Evolutionary conservation across 2,888 invertebrate species (phyloP), one percentile per base, ranked within the genome.

Genomic region (Hirtodrosophila duncani): DNA sequence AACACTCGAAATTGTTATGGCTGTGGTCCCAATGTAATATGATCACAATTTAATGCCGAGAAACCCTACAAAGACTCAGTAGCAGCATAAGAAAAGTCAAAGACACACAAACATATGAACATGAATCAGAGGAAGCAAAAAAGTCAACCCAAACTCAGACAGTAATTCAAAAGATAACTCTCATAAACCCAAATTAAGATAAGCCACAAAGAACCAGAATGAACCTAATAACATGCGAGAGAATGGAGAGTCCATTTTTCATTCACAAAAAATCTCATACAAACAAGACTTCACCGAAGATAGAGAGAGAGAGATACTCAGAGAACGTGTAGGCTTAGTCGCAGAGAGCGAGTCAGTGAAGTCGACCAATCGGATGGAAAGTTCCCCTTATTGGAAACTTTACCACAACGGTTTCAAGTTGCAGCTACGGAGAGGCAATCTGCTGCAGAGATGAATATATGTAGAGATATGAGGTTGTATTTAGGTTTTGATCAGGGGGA

Each of bases 161-260:
- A 48, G 58, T 52, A 49, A 46, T 41, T 55, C 52, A 44, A 33
- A n/a, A 65, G 79, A 81, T 81, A 74, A n/a, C n/a, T n/a, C n/a
- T 74, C 74, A 69, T 57, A 69, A 78, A 60, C 42, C 56, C 67
- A 58, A 78, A 75, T 75, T 74, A 67, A 81, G 81, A 75, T 81
- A 75, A 80, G 59, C 51, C 60, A 48, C 46, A 43, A 41, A 75
- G 53, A 50, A 65, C 63, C 65, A 45, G 41, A 55, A 38, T 59
- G 51, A 38, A 31, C 21, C 20, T 7, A 27, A 31, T 11, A 13
- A n/a, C n/a, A n/a, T n/a, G n/a, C n/a, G n/a, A n/a, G n/a, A n/a
- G n/a, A n/a, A n/a, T n/a, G n/a, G n/a, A n/a, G n/a, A n/a, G n/a
- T 37, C 75, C 51, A 50, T 14, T 29, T 29, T 29, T 63, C 67